Percentiles rank a stretch among this genome's conserved stretches.
Conservation (phyloP, 2,113 vertebrate species). For the Thinocorus orbignyianus region DNA sequence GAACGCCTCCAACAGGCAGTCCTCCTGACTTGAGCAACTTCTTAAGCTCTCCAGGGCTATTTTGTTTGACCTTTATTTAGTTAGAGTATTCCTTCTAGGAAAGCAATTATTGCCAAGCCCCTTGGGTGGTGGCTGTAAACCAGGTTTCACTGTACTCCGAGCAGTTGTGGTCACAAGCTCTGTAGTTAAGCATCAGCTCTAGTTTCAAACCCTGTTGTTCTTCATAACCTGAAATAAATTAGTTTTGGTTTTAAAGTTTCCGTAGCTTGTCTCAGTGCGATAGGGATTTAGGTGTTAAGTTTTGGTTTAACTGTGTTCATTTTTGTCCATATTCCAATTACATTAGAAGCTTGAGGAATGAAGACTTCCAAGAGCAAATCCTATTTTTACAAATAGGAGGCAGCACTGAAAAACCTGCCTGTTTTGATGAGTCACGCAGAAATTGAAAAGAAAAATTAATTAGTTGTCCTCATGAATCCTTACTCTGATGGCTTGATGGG, state of each 20-base stretch:
- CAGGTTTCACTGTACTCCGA: not conserved
- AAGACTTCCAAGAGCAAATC: not conserved
- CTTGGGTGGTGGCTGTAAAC: not conserved
- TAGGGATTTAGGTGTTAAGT: not conserved
- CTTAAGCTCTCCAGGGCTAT: not conserved
- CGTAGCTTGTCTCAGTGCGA: not conserved
- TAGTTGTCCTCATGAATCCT: not conserved
- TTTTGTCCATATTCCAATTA: not conserved
- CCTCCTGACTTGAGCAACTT: not conserved
- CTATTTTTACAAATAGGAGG: not conserved
- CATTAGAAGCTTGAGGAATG: not conserved
- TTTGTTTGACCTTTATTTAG: not conserved
- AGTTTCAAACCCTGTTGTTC: not conserved
- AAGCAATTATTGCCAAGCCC: slow-evolving; percentile 10
- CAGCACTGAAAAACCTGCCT: not conserved
- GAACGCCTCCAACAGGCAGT: not conserved
- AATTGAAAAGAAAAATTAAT: not conserved
- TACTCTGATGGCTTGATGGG: not conserved
- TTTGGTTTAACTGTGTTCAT: not conserved
- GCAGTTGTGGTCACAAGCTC: not conserved
- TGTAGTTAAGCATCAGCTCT: slow-evolving; percentile 11
- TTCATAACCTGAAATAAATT: not conserved
- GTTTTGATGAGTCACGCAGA: not conserved
- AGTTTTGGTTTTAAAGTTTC: not conserved
- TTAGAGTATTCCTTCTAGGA: slow-evolving; percentile 8